phyloP scores from a whole-genome alignment of 2,797 vertebrate species.

The Acanthopagrus latus region DNA sequence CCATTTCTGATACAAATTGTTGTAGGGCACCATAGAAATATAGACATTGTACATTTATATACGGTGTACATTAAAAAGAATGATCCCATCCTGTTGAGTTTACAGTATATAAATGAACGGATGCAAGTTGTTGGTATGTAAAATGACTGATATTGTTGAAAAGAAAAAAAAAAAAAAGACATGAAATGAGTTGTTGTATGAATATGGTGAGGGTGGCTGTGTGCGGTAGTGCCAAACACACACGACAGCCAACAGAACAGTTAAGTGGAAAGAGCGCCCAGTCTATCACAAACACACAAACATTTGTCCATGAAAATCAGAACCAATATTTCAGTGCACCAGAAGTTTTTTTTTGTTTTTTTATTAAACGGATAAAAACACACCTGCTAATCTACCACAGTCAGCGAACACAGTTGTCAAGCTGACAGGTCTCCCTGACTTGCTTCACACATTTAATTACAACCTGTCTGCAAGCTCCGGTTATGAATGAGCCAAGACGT shows the following conservation, averaged over 20 bases:
- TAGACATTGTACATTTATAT: constrained; percentile 88
- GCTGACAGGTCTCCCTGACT: constrained; percentile 84
- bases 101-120: constrained; percentile 80
- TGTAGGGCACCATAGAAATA: constrained; percentile 89
- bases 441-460: constrained; percentile 71
- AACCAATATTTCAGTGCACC: constrained; percentile 87
- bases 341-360: constrained; percentile 63
- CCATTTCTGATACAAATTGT: constrained; percentile 88
- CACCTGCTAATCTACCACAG: constrained; percentile 84
- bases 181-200: constrained; percentile 56
- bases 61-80: constrained; percentile 87
- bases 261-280: constrained; percentile 70
- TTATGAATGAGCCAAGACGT: constrained; percentile 56
- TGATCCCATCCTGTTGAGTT: constrained; percentile 84
- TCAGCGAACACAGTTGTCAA: constrained; percentile 81
- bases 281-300: constrained; percentile 79
- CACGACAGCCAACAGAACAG: constrained; percentile 59
- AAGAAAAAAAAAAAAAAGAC: constrained; percentile 26
- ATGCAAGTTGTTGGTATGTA: constrained; percentile 60
- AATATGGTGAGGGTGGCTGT: constrained; percentile 52
- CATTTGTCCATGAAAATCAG: constrained; percentile 79
- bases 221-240: constrained; percentile 56
- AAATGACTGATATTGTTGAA: constrained; percentile 65
- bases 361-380: constrained; percentile 74
- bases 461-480: constrained; percentile 70